These are phyloP conservation scores for Pterocles gutturalis DNA, from an alignment of 2,113 vertebrate species.

Conservation along the genomic window DNA sequence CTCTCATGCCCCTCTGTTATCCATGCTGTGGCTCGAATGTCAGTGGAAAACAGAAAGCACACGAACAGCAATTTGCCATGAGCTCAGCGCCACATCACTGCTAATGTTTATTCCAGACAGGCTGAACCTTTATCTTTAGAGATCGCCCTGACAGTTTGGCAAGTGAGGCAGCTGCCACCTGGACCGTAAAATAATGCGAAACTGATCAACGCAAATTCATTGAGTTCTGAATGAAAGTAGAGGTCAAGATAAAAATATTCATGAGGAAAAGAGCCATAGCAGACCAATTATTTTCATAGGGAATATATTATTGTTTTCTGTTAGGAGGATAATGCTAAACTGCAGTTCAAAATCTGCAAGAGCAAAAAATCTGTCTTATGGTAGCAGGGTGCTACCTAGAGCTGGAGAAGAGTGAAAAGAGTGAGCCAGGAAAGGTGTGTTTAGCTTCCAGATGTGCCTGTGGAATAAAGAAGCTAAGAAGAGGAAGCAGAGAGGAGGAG, in stretches of 20 bases:
- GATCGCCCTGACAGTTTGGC: accelerated
- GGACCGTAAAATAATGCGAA: background rate
- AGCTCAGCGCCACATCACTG: background rate
- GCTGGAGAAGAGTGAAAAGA: background rate
- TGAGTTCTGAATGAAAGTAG: background rate
- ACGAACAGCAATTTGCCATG: background rate
- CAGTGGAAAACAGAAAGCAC: background rate
- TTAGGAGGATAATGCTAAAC: background rate
- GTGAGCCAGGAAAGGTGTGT: background rate
- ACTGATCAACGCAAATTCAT: accelerated
- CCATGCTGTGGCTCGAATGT: background rate
- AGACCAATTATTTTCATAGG: background rate
- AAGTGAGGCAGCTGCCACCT: background rate
- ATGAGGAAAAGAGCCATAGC: background rate
- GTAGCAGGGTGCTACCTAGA: background rate
- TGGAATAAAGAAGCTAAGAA: background rate
- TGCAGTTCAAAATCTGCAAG: background rate
- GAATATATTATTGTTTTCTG: background rate
- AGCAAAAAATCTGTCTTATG: background rate
- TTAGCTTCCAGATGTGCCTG: background rate
- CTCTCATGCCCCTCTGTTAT: background rate
- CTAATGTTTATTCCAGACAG: background rate
- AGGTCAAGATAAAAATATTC: background rate
- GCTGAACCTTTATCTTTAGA: background rate
- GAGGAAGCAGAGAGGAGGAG: background rate